Evolutionary conservation across 2,797 vertebrate genomes (phyloP), one percentile per base, ranked within the genome.

Genomic region (Miichthys miiuy): DNA sequence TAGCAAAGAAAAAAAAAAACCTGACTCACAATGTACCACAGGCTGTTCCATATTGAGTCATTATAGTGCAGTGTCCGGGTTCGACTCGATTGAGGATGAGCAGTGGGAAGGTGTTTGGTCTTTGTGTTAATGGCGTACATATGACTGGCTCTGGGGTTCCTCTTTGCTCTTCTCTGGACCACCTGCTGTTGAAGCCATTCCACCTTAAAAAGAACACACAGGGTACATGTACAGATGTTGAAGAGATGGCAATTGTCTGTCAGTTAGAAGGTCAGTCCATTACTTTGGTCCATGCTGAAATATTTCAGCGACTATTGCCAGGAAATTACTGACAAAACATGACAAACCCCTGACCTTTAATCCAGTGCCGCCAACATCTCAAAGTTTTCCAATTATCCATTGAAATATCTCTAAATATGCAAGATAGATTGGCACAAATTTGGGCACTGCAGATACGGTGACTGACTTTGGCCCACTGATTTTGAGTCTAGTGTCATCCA

Each of bases 151-250:
- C 95, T 94, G 86, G 95, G 95, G 91, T 91, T 96, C 86, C 97
- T 96, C 92, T 97, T 98, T 56, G 85, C 93, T 86, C 97, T 96
- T 81, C 85, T 96, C 80, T 94, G 96, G 75, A 97, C 94, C 88
- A 96, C 95, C 93, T 99, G 97, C 82, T 99, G 97, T 81, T 98
- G 96, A 86, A 98, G 95, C 98, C 98, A 99, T 80, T 98, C 94
- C 94, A 99, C 98, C 98, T 99, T 92, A 63, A 79, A 71, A 70
- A n/a, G 21, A 83, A 79, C 54, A 82, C 46, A 71, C 17, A 47
- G 12, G 46, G 16, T 18, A 38, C n/a, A 56, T 56, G n/a, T 20
- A 4, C 47, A 72, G 13, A 63, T 46, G 55, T 50, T 27, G 11
- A 66, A 13, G 1, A 4, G 21, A 41, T n/a, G 27, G 10, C 41